Evolutionary conservation across 2,797 vertebrate genomes (phyloP), one percentile per base, ranked within the genome.

Genomic region (Cyprinella venusta): DNA sequence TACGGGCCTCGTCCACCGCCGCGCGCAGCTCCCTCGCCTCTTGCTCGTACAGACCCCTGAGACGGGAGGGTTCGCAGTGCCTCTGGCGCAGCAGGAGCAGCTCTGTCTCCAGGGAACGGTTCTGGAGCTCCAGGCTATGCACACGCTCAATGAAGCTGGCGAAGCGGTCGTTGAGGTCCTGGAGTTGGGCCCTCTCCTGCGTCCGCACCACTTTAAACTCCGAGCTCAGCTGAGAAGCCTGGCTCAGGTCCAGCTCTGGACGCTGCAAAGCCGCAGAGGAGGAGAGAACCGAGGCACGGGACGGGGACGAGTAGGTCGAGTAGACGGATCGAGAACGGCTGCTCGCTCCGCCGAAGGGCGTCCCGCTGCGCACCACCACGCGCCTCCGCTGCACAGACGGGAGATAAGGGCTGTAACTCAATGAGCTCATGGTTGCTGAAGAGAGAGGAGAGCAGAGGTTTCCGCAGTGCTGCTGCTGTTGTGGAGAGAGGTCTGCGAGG

Each of bases 161-260:
- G 81, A 99, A 99, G 88, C 98, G 97, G 90, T 99, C 97, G 80
- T 99, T 99, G 81, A 99, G 98, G 3, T 97, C 96, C 92, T 98
- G 97, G 83, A 99, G 95, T 94, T 99, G 98, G 59, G 93, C 93
- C 85, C 97, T 96, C 93, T 99, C 98, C 90, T 98, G 97, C 64
- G 96, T 99, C 87, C 98, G 96, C 80, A 98, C 95, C 0, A 95
- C 89, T 69, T 97, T 96, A 79, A 99, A 97, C 75, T 99, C 97
- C 5, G 96, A 97, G 93, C 97, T 98, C 88, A 95, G 92, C 89
- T 94, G 93, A 56, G 94, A 88, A 0, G 97, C 97, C 89, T 98
- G 97, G 92, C 94, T 96, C 79, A 99, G 95, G 91, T 98, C 95
- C 94, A 98, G 91, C 91, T 99, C 94, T 88, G 76, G 54, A 94